Evolutionary conservation across 2,888 invertebrate species (phyloP), one percentile per base, ranked within the genome.

Genomic region (Scaptomyza tumidula): DNA sequence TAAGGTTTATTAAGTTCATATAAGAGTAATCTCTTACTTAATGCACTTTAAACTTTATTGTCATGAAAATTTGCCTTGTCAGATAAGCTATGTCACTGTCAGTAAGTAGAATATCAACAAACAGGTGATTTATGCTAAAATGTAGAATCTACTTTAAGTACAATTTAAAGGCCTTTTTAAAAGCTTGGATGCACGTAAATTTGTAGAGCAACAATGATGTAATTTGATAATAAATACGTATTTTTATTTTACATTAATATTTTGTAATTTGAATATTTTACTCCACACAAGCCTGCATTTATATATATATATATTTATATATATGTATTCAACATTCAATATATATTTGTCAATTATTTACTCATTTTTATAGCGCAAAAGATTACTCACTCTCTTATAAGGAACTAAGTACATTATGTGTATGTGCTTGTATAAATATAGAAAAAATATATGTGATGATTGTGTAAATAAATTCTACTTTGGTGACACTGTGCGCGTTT

Each of bases 401-500:
- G 62, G 65, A 71, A 71, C 71, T 71, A 53, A 53, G 49, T 44
- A 59, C 53, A 65, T 49, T 35, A 29, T 13, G 10, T 10, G n/a
- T n/a, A 10, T 16, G 4, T 16, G 44, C 37, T n/a, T 44, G 35
- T n/a, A 46, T 37, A 16, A 10, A 6, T 48, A 44, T 41, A 46
- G 2, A 16, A n/a, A 14, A 57, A 19, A 37, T 56, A 45, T 37
- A 10, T 13, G 37, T 33, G 31, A 52, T 35, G 59, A 39, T 44
- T 43, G 11, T 71, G 54, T 45, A 14, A 52, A 71, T 49, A 49
- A 29, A 53, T 41, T 70, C 59, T 60, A 67, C 57, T 73, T 67
- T 68, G 61, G 62, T 78, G 65, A 52, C 46, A 24, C 61, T 70
- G 61, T 59, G 58, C 66, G 70, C 53, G 48, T 31, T 59, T 10